These are phyloP conservation scores for Drosophila mauritiana DNA, from an alignment of 1,140 invertebrate species.

Conservation along the genomic window DNA sequence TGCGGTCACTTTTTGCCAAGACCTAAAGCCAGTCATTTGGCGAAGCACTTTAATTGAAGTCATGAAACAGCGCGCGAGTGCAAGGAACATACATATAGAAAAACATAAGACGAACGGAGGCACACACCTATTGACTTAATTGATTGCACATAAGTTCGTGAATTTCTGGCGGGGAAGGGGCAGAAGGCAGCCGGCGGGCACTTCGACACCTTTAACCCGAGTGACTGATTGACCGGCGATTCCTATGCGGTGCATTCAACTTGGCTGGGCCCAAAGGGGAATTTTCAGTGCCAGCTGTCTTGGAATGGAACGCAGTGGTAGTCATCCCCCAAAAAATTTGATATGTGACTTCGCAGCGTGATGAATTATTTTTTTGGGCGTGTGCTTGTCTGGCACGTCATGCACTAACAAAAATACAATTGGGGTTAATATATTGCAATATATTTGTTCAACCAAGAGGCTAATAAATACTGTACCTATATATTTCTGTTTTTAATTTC, in stretches of 20 bases:
- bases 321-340: constrained; percentile 61
- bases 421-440: too few relatives aligned
- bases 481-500: too few relatives aligned
- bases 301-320: neutral
- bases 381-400: constrained; percentile 45
- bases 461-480: too few relatives aligned
- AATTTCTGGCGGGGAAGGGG: constrained; percentile 28
- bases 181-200: constrained; percentile 24
- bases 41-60: constrained; percentile 51
- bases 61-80: constrained; percentile 25
- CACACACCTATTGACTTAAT: constrained; percentile 75
- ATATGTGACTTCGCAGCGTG: constrained; percentile 53
- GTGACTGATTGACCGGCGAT: constrained; percentile 17
- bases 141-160: constrained; percentile 69
- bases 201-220: constrained; percentile 67
- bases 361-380: constrained; percentile 65
- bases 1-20: neutral
- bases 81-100: constrained; percentile 10
- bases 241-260: constrained; percentile 56
- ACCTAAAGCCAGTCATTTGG: constrained; percentile 15
- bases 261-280: constrained; percentile 48
- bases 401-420: neutral
- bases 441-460: too few relatives aligned
- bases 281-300: constrained; percentile 52
- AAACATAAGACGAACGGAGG: constrained; percentile 19